Evolutionary conservation across 2,113 vertebrate species (phyloP).

Genomic region (Zosterops pallidus): DNA sequence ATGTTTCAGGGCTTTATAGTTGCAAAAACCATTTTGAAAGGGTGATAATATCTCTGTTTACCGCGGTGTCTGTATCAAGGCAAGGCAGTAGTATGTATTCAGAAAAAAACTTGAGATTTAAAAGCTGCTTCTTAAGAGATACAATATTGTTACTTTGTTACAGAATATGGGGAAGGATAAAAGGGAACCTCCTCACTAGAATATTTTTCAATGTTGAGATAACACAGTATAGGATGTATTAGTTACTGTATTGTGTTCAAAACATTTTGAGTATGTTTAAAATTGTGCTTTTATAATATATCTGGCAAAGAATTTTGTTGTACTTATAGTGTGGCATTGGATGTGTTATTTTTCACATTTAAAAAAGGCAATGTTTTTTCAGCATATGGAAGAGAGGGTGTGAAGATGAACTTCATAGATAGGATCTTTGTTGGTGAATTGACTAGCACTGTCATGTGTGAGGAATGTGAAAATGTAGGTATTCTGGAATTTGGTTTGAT

Average conservation of each 20-base stretch:
- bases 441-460: slow-evolving; percentile 99
- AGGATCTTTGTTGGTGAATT: slow-evolving; percentile 98
- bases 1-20: background rate
- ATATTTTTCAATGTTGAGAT: background rate
- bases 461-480: slow-evolving; percentile 98
- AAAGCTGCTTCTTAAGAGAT: background rate
- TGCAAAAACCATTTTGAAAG: background rate
- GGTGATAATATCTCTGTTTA: background rate
- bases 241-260: background rate
- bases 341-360: slow-evolving; percentile 68
- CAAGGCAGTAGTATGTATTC: background rate
- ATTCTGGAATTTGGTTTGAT: slow-evolving; percentile 67
- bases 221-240: background rate
- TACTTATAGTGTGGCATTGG: slow-evolving; percentile 53
- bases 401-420: slow-evolving; percentile 98
- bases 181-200: background rate
- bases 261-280: background rate
- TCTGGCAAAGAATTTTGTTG: slow-evolving; percentile 39
- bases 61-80: background rate
- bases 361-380: slow-evolving; percentile 74
- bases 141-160: background rate
- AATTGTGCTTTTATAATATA: slow-evolving; percentile 20
- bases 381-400: slow-evolving; percentile 96
- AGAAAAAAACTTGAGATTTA: background rate
- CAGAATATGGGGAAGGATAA: background rate